Base-by-base conservation (phyloP, 2,797 vertebrate genomes). In the Danio kyathit region DNA sequence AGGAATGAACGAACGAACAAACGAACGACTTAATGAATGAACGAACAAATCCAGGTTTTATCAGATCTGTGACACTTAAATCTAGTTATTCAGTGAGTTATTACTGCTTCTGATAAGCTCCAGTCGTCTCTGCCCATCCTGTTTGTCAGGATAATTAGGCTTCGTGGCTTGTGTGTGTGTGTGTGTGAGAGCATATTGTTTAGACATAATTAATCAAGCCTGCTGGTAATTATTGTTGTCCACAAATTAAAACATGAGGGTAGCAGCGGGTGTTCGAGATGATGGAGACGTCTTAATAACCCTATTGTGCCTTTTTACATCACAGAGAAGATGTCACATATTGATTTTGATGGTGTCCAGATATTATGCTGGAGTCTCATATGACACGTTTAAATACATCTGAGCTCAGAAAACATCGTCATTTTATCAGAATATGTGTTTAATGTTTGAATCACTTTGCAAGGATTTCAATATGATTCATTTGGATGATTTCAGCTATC, bases 151-250 rank as follows among this genome's bases (percentile, higher is more conserved):
- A 89, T 92, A 94, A 94, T 93, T 92, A 93, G 89, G 89, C 88
- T 91, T 91, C 48, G 87, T 92, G 91, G 91, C 82, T 41, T 81
- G 86, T 88, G 89, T 76, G 85, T 87, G 86, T 86, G 87, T 5
- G 49, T 52, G 49, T 29, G 29, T 29, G 29, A 29, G 85, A 88
- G 84, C 90, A 90, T 91, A 90, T 92, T 92, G 92, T 90, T 83
- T 87, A 91, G 89, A 90, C 90, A 85, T 92, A 92, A 92, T 93
- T 93, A 92, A 92, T 94, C 91, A 91, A 90, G 86, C 85, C 86
- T 11, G 89, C 87, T 91, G 86, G 90, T 93, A 93, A 93, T 94
- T 93, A 94, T 75, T 82, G 83, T 46, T 66, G 88, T 89, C 89
- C 83, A 87, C 87, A 89, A 88, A 88, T 86, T 82, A 71, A 87